These are phyloP conservation scores for Pedionomus torquatus DNA, from an alignment of 2,113 vertebrate genomes.

Conservation along the genomic window DNA sequence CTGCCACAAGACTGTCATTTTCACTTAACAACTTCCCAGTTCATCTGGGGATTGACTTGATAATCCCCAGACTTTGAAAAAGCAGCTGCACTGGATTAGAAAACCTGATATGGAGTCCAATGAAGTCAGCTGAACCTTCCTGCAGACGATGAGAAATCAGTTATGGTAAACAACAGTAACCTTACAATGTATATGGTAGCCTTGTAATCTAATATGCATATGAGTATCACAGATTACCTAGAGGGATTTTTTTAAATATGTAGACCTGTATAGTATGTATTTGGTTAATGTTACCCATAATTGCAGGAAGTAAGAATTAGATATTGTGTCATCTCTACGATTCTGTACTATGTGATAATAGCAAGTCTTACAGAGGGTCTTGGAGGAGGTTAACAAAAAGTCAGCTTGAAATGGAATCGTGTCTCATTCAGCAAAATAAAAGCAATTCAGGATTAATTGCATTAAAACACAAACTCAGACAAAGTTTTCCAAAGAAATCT, in stretches of 20 bases:
- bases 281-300: neutral
- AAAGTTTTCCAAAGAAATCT: conserved; percentile 25
- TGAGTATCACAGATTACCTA: neutral
- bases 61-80: conserved; percentile 65
- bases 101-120: conserved; percentile 54
- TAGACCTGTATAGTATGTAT: neutral
- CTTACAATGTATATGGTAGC: neutral
- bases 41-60: conserved; percentile 47
- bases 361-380: conserved; percentile 12
- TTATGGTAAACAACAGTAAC: conserved; percentile 19
- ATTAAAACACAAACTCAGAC: conserved; percentile 8
- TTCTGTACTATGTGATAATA: neutral
- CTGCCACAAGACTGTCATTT: neutral
- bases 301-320: neutral
- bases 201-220: neutral
- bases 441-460: conserved; percentile 39
- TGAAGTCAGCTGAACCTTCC: conserved; percentile 38
- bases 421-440: conserved; percentile 38
- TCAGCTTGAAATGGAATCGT: neutral
- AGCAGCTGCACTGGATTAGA: conserved; percentile 59
- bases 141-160: conserved; percentile 23
- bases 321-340: neutral
- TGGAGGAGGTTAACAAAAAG: conserved; percentile 25
- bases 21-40: conserved; percentile 48
- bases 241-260: neutral